Evolutionary conservation across 2,888 invertebrate genomes (phyloP).

Genomic region (Argyresthia albistria): DNA sequence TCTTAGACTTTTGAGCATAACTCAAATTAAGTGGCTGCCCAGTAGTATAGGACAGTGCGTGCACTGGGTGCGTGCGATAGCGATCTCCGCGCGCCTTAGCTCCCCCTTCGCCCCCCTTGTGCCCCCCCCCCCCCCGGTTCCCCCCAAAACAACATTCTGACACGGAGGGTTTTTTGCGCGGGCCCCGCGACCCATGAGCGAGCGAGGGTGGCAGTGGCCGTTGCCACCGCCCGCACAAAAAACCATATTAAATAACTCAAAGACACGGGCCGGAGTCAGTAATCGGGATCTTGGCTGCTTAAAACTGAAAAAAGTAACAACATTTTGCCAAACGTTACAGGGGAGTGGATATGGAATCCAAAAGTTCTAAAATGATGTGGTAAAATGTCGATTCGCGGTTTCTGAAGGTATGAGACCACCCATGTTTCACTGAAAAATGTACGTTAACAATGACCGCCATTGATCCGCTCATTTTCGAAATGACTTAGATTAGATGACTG

Average conservation of each 20-base stretch:
- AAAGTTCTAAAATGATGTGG: too few species aligned
- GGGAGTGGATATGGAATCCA: too few species aligned
- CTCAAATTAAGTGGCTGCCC: slow-evolving; percentile 57
- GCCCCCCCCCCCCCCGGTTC: slow-evolving; percentile 25
- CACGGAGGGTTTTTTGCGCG: slow-evolving; percentile 68
- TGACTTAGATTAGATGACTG: too few species aligned
- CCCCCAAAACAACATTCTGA: slow-evolving; percentile 63
- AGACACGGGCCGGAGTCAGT: slow-evolving; percentile 44
- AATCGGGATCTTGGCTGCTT: slow-evolving; percentile 36
- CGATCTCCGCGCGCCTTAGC: slow-evolving; percentile 52
- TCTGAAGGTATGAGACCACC: too few species aligned
- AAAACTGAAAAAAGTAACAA: too few species aligned
- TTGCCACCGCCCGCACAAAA: slow-evolving; percentile 50
- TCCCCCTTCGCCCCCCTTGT: slow-evolving; percentile 19
- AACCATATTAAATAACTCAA: slow-evolving; percentile 67
- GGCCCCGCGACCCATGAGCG: slow-evolving; percentile 53
- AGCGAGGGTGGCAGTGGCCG: slow-evolving; percentile 56
- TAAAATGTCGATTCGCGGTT: too few species aligned
- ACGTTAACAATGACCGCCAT: too few species aligned
- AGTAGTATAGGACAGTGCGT: slow-evolving; percentile 63
- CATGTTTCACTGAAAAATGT: too few species aligned
- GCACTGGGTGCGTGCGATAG: slow-evolving; percentile 70
- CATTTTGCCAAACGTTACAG: too few species aligned
- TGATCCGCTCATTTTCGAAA: too few species aligned
- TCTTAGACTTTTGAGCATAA: not conserved